Conservation (phyloP, 2,797 vertebrate genomes). For the Cuculus canorus region DNA sequence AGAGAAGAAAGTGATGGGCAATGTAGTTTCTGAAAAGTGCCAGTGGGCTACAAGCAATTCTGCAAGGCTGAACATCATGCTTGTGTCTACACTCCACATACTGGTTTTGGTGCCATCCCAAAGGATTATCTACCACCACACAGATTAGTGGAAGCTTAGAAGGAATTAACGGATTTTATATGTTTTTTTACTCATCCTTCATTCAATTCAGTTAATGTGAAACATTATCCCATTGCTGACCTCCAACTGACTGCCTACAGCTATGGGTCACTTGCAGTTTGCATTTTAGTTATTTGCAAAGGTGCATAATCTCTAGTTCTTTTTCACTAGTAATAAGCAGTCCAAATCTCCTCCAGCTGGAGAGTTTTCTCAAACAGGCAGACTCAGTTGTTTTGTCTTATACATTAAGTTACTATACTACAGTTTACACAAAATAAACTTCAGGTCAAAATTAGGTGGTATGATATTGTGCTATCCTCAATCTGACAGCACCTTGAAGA, state of each 20-base stretch:
- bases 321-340: neutral
- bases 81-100: neutral
- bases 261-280: neutral
- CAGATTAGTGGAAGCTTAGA: conserved; percentile 55
- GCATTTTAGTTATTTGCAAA: neutral
- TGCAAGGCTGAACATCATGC: neutral
- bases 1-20: neutral
- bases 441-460: neutral
- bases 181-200: conserved; percentile 43
- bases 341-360: neutral
- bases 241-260: neutral
- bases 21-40: neutral
- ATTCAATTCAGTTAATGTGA: conserved; percentile 53
- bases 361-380: neutral
- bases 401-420: neutral
- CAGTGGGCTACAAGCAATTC: neutral
- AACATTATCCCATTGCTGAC: neutral
- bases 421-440: neutral
- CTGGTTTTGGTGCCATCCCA: neutral
- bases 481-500: neutral
- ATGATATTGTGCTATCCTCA: neutral
- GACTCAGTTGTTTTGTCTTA: neutral
- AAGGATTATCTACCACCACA: conserved; percentile 47
- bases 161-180: conserved; percentile 56
- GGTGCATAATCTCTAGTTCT: neutral